A percentile compares a stretch with the other conserved stretches of the same genome.
Conservation (phyloP, 1,140 invertebrate species). For the Acromyrmex heyeri region DNA sequence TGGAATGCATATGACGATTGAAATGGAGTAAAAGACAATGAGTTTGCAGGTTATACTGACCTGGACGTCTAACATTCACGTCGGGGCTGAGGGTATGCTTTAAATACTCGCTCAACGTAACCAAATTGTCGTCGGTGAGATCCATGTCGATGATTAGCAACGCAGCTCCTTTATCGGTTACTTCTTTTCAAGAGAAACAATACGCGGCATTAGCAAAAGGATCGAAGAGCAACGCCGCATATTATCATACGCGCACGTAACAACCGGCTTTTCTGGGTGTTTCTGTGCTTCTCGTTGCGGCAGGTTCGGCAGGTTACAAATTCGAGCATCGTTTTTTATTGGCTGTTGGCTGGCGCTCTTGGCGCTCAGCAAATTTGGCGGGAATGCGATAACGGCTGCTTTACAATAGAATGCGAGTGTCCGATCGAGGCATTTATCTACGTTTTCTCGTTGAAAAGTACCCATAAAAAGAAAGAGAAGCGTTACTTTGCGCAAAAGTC, state of each 20-base stretch:
- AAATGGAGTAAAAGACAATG: background rate
- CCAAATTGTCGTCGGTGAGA: constrained; percentile 93
- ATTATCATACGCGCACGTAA: background rate
- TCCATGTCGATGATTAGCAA: constrained; percentile 89
- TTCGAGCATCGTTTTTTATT: constrained; percentile 23
- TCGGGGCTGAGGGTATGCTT: constrained; percentile 96
- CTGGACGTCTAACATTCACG: constrained; percentile 92
- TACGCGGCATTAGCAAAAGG: background rate
- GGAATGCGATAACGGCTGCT: constrained; percentile 13
- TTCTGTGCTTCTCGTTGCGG: constrained; percentile 16
- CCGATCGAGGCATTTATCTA: background rate
- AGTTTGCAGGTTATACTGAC: constrained; percentile 87
- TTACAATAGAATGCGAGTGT: background rate
- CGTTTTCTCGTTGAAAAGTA: background rate
- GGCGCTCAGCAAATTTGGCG: constrained; percentile 8
- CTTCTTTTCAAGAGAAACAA: background rate
- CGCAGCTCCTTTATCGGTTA: background rate
- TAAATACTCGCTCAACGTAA: constrained; percentile 93
- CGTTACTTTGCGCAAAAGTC: background rate
- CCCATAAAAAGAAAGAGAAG: no score
- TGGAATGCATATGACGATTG: background rate
- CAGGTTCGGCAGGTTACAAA: constrained; percentile 45
- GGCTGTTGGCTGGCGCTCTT: constrained; percentile 38
- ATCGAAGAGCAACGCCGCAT: constrained; percentile 16
- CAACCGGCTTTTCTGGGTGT: constrained; percentile 62